A percentile compares a stretch with the other conserved stretches of the same genome.
Evolutionary conservation across 2,797 vertebrate species (phyloP).

Genomic region (Huso huso): DNA sequence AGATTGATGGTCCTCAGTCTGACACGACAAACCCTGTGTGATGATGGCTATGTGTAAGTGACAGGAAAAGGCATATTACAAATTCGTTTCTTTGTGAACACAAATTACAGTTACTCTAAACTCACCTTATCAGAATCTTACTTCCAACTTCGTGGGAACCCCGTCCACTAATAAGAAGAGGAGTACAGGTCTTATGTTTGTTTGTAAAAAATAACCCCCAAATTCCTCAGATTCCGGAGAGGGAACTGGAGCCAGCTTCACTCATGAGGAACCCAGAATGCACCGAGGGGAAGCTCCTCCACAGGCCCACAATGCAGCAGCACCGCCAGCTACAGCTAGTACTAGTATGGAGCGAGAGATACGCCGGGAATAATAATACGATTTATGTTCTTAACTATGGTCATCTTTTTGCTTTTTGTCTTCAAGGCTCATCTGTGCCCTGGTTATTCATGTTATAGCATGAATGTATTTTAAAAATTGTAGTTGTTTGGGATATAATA

Average conservation of each 20-base stretch:
- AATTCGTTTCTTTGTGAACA: slow-evolving; percentile 8
- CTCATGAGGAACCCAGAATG: background rate
- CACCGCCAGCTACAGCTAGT: too few species aligned
- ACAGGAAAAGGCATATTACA: background rate
- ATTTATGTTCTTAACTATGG: too few species aligned
- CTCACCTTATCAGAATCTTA: too few species aligned
- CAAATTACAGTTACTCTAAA: background rate
- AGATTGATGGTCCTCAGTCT: too few species aligned
- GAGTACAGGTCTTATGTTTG: background rate
- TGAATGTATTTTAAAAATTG: too few species aligned
- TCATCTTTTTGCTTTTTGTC: background rate
- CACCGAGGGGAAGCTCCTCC: background rate
- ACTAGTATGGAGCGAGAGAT: too few species aligned
- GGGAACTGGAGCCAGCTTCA: background rate
- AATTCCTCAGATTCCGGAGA: background rate
- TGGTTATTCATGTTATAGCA: too few species aligned
- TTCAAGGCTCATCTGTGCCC: background rate
- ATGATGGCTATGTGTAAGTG: background rate
- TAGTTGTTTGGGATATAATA: too few species aligned
- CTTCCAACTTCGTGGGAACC: too few species aligned
- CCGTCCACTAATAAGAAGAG: background rate
- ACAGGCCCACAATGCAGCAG: background rate
- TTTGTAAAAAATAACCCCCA: background rate
- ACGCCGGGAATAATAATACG: too few species aligned
- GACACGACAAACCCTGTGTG: background rate